Percentiles rank a stretch among this genome's conserved stretches.
Evolutionary conservation across 1,140 invertebrate species (phyloP).

Genomic region (Leptinotarsa undecemlineata): DNA sequence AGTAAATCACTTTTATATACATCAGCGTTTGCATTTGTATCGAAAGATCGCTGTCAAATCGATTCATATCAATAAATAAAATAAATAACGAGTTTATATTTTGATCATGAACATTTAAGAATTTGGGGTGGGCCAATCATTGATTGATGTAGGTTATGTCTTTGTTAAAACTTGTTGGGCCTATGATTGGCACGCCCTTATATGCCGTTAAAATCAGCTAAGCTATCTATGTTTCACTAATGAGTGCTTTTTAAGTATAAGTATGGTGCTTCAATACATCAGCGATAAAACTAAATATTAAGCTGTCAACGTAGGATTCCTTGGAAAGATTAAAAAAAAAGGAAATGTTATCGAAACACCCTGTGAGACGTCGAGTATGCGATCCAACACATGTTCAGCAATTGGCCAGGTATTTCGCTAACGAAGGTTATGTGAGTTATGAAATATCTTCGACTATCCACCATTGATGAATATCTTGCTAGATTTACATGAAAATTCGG

Average conservation of each 20-base stretch:
- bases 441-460: neutral
- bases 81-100: too few relatives aligned
- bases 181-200: neutral
- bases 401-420: neutral
- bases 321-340: neutral
- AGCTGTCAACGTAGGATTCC: neutral
- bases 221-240: conserved; percentile 25
- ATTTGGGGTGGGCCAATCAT: too few relatives aligned
- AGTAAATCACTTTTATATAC: too few relatives aligned
- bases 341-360: too few relatives aligned
- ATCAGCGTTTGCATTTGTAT: too few relatives aligned
- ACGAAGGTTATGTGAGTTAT: neutral
- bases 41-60: too few relatives aligned
- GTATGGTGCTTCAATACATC: conserved; percentile 28
- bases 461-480: neutral
- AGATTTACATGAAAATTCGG: conserved; percentile 73
- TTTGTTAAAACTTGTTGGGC: too few relatives aligned
- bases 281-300: neutral
- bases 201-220: conserved; percentile 15
- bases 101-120: too few relatives aligned
- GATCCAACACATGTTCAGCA: neutral
- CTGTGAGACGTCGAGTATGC: too few relatives aligned
- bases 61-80: too few relatives aligned
- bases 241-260: conserved; percentile 26
- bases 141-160: too few relatives aligned